Percentiles rank a stretch among this genome's conserved stretches.
phyloP scores from a whole-genome alignment of 2,797 vertebrate species.

The Coreius guichenoti region DNA sequence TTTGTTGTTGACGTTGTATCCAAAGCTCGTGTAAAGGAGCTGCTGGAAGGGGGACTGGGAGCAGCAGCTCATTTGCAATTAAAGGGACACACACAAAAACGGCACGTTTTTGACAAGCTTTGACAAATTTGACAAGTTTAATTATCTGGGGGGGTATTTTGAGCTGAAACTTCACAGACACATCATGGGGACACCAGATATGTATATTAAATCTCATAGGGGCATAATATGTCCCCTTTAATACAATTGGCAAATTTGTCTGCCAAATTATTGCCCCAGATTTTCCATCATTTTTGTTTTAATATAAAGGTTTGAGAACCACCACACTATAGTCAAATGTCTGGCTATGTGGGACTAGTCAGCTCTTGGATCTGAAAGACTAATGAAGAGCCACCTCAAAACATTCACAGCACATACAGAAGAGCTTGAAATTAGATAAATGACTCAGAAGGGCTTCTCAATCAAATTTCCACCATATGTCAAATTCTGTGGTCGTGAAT shows the following conservation, averaged over 20 bases:
- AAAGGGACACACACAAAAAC: too few relatives aligned
- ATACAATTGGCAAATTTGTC: background rate
- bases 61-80: too few relatives aligned
- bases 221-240: background rate
- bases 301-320: background rate
- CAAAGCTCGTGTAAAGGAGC: too few relatives aligned
- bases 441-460: constrained; percentile 1
- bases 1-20: too few relatives aligned
- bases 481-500: constrained; percentile 16
- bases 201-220: too few relatives aligned
- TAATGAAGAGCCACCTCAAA: background rate
- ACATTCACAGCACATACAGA: background rate
- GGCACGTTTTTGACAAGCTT: too few relatives aligned
- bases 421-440: background rate
- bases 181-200: too few relatives aligned
- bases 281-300: too few relatives aligned
- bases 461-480: constrained; percentile 31
- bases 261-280: background rate
- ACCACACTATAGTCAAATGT: background rate
- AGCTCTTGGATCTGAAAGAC: constrained; percentile 2
- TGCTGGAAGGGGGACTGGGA: too few relatives aligned
- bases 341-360: background rate
- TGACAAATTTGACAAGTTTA: too few relatives aligned
- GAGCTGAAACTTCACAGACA: too few relatives aligned
- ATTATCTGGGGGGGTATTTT: too few relatives aligned